These are phyloP conservation scores for Caenorhabditis japonica DNA, from an alignment of 2,888 invertebrate species.

Conservation along the genomic window DNA sequence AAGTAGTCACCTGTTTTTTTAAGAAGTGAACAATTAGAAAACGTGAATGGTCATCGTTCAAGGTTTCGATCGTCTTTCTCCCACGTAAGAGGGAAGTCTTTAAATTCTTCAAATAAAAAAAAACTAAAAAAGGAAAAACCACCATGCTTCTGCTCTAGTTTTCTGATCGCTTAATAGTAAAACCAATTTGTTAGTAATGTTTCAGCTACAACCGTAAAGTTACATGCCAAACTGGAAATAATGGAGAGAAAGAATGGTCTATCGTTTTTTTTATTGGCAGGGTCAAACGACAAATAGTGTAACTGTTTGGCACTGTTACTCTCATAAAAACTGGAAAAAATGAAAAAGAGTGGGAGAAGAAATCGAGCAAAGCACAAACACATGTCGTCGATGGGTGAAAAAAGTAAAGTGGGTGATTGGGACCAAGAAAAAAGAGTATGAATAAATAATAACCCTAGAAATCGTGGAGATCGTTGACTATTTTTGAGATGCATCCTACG, in stretches of 20 bases:
- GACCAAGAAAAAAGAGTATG: conserved; percentile 29
- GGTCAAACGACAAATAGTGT: conserved; percentile 45
- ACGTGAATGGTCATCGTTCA: not conserved
- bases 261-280: conserved; percentile 9
- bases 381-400: conserved; percentile 19
- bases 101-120: no score
- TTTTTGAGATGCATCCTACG: conserved; percentile 3
- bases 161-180: no score
- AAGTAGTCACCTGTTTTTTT: conserved; percentile 44
- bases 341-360: not conserved
- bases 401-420: conserved; percentile 33
- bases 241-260: conserved; percentile 8
- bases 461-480: conserved; percentile 17
- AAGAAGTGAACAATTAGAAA: conserved; percentile 6
- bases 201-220: no score
- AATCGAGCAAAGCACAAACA: conserved; percentile 18
- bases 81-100: no score
- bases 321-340: no score
- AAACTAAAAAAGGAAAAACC: no score
- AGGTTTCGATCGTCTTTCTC: not conserved
- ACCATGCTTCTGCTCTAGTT: no score
- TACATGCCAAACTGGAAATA: conserved; percentile 20
- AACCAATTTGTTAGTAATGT: no score
- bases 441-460: conserved; percentile 26
- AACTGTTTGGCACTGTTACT: conserved; percentile 22